Conservation (phyloP, 2,888 invertebrate species). For the Baccha elongata region DNA sequence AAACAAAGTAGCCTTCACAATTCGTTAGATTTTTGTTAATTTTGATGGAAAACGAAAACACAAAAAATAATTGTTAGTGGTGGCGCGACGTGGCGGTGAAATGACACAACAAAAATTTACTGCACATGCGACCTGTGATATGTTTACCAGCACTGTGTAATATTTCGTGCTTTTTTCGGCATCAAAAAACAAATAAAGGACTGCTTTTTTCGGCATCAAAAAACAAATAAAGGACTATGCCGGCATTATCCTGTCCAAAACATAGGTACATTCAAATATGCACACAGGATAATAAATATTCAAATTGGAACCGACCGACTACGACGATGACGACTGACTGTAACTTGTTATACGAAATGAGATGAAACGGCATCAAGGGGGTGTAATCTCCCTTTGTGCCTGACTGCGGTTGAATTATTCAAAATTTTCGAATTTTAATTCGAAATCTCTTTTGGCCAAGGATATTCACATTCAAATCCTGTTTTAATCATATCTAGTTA, state of each 20-base stretch:
- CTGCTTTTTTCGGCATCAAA: slow-evolving; percentile 36
- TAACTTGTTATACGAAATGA: not conserved
- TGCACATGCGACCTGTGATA: slow-evolving; percentile 71
- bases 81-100: slow-evolving; percentile 11
- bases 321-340: not conserved
- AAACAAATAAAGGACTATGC: slow-evolving; percentile 44
- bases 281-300: slow-evolving; percentile 30
- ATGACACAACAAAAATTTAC: slow-evolving; percentile 33
- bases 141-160: slow-evolving; percentile 47
- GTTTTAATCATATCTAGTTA: slow-evolving; percentile 36
- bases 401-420: slow-evolving; percentile 67
- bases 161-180: slow-evolving; percentile 46
- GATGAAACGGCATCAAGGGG: slow-evolving; percentile 4
- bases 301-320: slow-evolving; percentile 14
- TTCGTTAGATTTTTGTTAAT: slow-evolving; percentile 55
- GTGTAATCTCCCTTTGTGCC: slow-evolving; percentile 49
- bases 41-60: slow-evolving; percentile 32
- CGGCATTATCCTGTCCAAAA: slow-evolving; percentile 22
- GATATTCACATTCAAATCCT: slow-evolving; percentile 43
- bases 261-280: slow-evolving; percentile 34
- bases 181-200: slow-evolving; percentile 51
- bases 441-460: slow-evolving; percentile 38
- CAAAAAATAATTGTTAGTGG: not conserved
- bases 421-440: slow-evolving; percentile 64
- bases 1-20: slow-evolving; percentile 25